Evolutionary conservation across 2,113 vertebrate genomes (phyloP), one percentile per base, ranked within the genome.

Genomic region (Sclerurus mexicanus): DNA sequence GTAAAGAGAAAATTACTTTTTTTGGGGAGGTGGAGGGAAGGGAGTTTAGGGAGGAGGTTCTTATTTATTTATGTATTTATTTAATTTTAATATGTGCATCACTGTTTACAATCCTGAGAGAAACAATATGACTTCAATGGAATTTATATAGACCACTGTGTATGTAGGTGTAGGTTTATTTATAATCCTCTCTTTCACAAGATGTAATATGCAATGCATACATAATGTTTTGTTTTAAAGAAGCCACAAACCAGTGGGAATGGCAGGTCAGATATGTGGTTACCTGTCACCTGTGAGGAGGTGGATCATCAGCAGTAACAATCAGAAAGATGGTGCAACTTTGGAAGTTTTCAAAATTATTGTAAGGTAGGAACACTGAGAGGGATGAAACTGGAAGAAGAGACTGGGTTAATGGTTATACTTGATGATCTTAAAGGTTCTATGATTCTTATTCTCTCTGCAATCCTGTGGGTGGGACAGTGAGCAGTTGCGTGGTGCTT

Each of bases 391-490:
- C 25, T 40, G 27, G 12, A 62, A 20, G 17, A 40, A 37, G 18
- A 40, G 37, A 63, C 37, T 63, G 37, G 60, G 25, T 28, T 40
- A 8, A 30, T 28, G 39, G 39, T 30, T 21, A 12, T 27, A 40
- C 37, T 40, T 63, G 27, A 37, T 40, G 37, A 30, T 63, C 37
- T 9, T 63, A 28, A 63, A 63, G 13, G 28, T 30, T 42, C 39
- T 63, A 7, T 30, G 12, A 42, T 42, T 83, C 31, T 42, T 30
- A 55, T 55, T 47, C 4, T 19, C 11, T 35, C 21, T 21, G n/a
- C 0, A 0, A 2, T 55, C 39, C n/a, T 62, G 30, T 24, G 25
- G 28, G 6, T 19, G 21, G 10, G 22, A 31, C 14, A 16, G 6
- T 5, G 23, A 33, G 37, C 0, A 1, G 6, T 11, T 62, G 53